Conservation (phyloP, 2,797 vertebrate genomes). For the Fundulus diaphanus region DNA sequence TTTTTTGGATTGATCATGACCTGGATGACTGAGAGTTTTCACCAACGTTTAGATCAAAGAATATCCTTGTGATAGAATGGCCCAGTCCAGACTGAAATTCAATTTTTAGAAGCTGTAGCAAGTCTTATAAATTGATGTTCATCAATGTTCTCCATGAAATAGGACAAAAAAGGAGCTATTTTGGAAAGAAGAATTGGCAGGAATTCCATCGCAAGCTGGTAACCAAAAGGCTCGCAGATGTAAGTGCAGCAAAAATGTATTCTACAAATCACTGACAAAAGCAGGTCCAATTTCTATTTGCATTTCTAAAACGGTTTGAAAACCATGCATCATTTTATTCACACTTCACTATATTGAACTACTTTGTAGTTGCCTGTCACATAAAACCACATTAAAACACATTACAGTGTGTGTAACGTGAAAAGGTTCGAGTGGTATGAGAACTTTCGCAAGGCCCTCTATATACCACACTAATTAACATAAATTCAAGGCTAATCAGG, state of each 20-base stretch:
- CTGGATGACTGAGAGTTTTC: too few species aligned
- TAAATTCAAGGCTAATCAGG: neutral
- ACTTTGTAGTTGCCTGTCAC: neutral
- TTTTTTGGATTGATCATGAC: too few species aligned
- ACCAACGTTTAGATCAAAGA: neutral
- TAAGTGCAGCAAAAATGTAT: neutral
- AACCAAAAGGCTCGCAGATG: neutral
- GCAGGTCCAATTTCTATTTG: neutral
- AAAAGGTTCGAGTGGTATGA: neutral
- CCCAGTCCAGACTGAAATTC: neutral
- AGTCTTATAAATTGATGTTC: neutral
- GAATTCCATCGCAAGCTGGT: neutral
- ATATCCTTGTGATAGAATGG: neutral
- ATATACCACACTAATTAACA: slow-evolving; percentile 16
- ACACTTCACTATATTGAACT: neutral
- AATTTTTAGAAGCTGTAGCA: neutral
- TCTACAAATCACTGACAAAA: neutral
- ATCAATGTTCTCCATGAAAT: neutral
- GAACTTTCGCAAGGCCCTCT: neutral
- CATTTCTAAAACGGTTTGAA: neutral
- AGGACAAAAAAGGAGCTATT: neutral
- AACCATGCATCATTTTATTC: neutral
- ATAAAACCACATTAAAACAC: neutral
- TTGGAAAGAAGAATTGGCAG: neutral
- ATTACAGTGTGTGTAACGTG: neutral